Base-by-base conservation (phyloP, 2,888 invertebrate species). In the Tuta absoluta region DNA sequence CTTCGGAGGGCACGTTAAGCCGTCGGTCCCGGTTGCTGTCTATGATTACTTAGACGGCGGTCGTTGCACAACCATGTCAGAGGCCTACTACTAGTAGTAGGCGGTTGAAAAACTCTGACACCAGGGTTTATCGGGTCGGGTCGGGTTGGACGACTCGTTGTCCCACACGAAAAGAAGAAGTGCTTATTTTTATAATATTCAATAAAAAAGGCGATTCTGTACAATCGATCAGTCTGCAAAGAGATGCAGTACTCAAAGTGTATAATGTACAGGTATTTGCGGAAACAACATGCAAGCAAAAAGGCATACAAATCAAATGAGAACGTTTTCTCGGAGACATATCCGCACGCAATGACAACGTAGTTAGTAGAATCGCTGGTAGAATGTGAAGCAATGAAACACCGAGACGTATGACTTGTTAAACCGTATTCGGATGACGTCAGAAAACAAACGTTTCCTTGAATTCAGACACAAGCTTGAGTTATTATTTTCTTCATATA, bases 251-350 rank as follows among this genome's bases (percentile, higher is more conserved):
- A 45, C 11, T 12, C 11, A 51, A 21, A 11, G 33, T 8, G 33
- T 33, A 8, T 33, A 33, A 33, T 33, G 21, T 21, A n/a, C 10
- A 49, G n/a, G 2, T 51, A 51, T 51, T 12, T 51, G 51, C 23
- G 12, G 53, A 24, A 53, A n/a, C 28, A 17, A 28, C 56, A 24
- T 17, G 56, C 33, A 56, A 56, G n/a, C n/a, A 56, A 17, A 17
- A 56, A 28, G 0, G 28, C 12, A 33, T 28, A 4, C n/a, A 33
- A 56, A 24, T 12, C 51, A 21, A 49, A 49, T 23, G 51, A 14
- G 14, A 56, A 24, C 28, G 33, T 33, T 56, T 56, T 56, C 56
- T 56, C 56, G 56, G 24, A 56, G 56, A 56, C 33, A 56, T 33
- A n/a, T 17, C 56, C n/a, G 28, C 56, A 56, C 56, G 56, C 56